A percentile compares a stretch with the other conserved stretches of the same genome.
These are phyloP conservation scores for Platycheirus albimanus DNA, from an alignment of 2,888 invertebrate species.

Conservation along the genomic window DNA sequence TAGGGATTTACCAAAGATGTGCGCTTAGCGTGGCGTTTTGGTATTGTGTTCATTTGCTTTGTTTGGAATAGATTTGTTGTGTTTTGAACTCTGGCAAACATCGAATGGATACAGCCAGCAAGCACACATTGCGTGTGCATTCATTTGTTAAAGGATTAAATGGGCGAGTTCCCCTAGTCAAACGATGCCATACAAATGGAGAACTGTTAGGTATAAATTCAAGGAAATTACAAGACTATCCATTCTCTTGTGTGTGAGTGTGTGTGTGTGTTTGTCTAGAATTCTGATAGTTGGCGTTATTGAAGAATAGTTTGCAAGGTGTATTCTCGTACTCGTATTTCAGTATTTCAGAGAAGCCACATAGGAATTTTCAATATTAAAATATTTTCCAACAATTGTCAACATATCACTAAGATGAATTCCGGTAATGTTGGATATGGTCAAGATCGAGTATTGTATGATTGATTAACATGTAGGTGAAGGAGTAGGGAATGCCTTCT, in stretches of 20 bases:
- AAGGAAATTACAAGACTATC: neutral
- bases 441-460: too few species aligned
- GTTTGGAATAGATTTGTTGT: conserved; percentile 54
- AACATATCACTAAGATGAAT: neutral
- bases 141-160: conserved; percentile 13
- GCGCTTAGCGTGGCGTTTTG: conserved; percentile 11
- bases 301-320: neutral
- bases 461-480: too few species aligned
- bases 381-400: too few species aligned
- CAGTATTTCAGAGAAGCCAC: too few species aligned
- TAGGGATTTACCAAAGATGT: conserved; percentile 39
- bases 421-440: neutral
- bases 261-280: neutral
- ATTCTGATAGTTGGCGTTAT: neutral
- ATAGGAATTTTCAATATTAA: neutral
- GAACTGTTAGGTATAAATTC: neutral
- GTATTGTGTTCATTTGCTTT: conserved; percentile 40
- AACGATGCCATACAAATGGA: neutral
- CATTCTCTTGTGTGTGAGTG: too few species aligned
- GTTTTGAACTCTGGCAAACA: conserved; percentile 44
- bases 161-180: neutral
- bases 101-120: neutral
- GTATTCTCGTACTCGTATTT: too few species aligned
- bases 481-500: too few species aligned
- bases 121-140: conserved; percentile 21